A percentile compares a stretch with the other conserved stretches of the same genome.
These are phyloP conservation scores for Drosophila helvetica DNA, from an alignment of 2,888 invertebrate genomes.

Conservation along the genomic window DNA sequence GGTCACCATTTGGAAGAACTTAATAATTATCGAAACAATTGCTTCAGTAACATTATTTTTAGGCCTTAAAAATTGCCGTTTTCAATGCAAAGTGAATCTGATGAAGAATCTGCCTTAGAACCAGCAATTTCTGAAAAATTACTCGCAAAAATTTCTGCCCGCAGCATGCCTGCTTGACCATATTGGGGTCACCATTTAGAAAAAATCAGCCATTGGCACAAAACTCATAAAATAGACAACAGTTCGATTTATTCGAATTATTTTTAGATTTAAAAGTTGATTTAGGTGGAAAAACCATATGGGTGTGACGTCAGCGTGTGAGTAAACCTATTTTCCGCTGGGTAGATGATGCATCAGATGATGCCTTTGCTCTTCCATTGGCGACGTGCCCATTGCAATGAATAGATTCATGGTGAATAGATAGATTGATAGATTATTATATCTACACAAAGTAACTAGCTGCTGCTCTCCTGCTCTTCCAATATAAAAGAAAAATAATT, in stretches of 20 bases:
- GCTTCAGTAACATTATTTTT: not conserved
- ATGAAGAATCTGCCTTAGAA: not conserved
- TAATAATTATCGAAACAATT: not conserved
- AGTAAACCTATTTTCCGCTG: not conserved
- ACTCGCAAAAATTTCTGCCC: not conserved
- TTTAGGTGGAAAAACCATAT: not conserved
- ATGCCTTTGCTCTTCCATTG: not conserved
- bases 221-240: not conserved
- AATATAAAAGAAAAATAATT: constrained; percentile 45
- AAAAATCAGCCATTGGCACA: not conserved
- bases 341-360: not conserved
- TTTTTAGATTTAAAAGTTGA: not conserved
- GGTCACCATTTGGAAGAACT: not conserved
- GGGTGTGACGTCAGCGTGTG: not conserved
- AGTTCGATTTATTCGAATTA: not conserved
- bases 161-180: not conserved
- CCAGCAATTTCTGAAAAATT: not conserved
- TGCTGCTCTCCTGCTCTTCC: not conserved
- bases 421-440: not conserved
- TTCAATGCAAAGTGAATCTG: not conserved
- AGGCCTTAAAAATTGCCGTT: too few relatives aligned
- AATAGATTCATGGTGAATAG: not conserved
- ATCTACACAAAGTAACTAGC: not conserved
- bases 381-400: not conserved
- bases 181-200: not conserved